Percentiles rank a stretch among this genome's conserved stretches.
Conservation (phyloP, 1,140 invertebrate species). For the Tetraneura akinire region DNA sequence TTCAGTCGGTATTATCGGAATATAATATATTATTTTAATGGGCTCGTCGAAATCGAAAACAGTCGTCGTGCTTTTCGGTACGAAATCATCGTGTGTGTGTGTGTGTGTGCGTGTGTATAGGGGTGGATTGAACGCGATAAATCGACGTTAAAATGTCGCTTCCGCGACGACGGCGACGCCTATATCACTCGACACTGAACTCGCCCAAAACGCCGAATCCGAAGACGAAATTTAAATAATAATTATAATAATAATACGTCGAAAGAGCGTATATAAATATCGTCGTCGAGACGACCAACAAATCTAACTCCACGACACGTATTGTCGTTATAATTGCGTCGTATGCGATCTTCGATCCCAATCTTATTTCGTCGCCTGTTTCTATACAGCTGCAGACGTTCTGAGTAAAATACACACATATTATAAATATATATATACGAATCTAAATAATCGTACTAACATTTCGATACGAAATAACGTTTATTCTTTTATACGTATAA, state of each 20-base stretch:
- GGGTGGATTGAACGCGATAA: slow-evolving; percentile 11
- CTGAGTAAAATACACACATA: no score
- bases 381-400: no score
- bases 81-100: no score
- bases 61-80: not conserved
- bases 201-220: not conserved
- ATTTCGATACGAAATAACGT: no score
- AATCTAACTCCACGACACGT: not conserved
- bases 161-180: slow-evolving; percentile 11
- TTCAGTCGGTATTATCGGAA: no score
- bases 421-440: no score
- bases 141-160: slow-evolving; percentile 40
- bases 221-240: not conserved
- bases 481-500: no score
- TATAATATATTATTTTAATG: not conserved
- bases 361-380: slow-evolving; percentile 2
- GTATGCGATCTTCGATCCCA: not conserved
- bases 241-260: no score
- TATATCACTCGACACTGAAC: slow-evolving; percentile 9
- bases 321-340: not conserved
- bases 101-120: no score
- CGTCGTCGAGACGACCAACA: not conserved
- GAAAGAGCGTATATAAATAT: no score
- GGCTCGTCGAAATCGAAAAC: not conserved
- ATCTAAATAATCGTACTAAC: no score